These are phyloP conservation scores for Hoplodrina blanda DNA, from an alignment of 2,888 invertebrate species.

Conservation along the genomic window DNA sequence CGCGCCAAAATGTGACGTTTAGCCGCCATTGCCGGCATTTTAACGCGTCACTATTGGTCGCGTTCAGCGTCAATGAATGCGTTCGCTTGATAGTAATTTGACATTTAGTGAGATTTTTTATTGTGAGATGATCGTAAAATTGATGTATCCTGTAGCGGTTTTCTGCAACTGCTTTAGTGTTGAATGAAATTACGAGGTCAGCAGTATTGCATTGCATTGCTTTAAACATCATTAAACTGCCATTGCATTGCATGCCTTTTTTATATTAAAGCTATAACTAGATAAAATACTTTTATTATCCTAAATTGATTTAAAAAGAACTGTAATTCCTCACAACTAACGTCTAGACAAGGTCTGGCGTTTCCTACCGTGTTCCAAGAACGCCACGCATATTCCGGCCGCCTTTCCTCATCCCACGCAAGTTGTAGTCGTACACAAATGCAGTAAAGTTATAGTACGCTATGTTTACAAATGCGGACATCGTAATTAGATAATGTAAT, in stretches of 20 bases:
- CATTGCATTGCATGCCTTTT: too few species aligned
- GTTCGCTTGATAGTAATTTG: constrained; percentile 66
- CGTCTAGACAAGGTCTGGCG: neutral
- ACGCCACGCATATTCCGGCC: constrained; percentile 2
- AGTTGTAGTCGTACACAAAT: constrained; percentile 15
- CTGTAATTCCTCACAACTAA: too few species aligned
- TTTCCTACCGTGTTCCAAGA: neutral
- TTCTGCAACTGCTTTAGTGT: neutral
- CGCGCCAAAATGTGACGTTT: constrained; percentile 84
- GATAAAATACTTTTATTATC: too few species aligned
- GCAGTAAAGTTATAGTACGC: constrained; percentile 19
- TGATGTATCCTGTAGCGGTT: constrained; percentile 3
- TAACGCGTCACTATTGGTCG: constrained; percentile 48
- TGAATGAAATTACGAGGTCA: neutral
- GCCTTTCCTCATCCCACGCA: constrained; percentile 12
- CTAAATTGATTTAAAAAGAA: too few species aligned
- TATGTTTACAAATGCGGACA: constrained; percentile 12
- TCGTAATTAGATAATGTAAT: neutral
- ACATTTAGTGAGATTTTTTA: constrained; percentile 60
- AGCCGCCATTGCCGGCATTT: constrained; percentile 56
- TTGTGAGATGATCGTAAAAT: constrained; percentile 42
- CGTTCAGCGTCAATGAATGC: constrained; percentile 63
- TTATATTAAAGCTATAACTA: too few species aligned
- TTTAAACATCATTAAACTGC: too few species aligned
- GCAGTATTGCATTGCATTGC: neutral